Conservation (phyloP, 2,888 invertebrate genomes). For the Epinotia nisella region DNA sequence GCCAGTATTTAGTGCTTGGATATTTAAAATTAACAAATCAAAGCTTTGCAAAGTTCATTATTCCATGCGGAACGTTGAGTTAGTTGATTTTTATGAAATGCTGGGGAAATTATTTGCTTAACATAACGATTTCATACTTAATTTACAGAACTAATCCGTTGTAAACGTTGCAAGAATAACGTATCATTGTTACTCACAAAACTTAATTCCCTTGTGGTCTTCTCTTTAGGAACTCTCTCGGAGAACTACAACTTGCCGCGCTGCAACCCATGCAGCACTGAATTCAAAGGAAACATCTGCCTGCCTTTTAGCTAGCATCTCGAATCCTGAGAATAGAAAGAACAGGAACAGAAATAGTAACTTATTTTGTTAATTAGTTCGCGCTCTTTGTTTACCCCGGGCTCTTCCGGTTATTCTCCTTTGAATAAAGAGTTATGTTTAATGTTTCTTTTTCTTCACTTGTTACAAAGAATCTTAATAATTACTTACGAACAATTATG, state of each 20-base stretch:
- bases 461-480: neutral
- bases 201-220: constrained; percentile 31
- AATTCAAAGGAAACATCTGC: constrained; percentile 8
- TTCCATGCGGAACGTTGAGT: neutral
- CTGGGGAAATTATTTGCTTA: neutral
- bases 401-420: constrained; percentile 19
- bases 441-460: constrained; percentile 16
- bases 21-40: neutral
- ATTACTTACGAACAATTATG: neutral
- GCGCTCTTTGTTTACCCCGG: constrained; percentile 27
- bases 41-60: neutral
- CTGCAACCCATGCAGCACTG: neutral
- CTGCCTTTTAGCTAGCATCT: constrained; percentile 20
- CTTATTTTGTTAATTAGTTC: constrained; percentile 39
- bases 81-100: neutral
- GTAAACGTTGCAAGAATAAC: constrained; percentile 14
- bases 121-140: neutral
- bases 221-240: constrained; percentile 12
- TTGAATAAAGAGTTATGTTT: constrained; percentile 26
- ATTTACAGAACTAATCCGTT: constrained; percentile 14
- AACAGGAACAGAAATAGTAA: constrained; percentile 23
- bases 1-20: too few species aligned
- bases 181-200: constrained; percentile 16
- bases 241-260: constrained; percentile 23
- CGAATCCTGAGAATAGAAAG: constrained; percentile 26